A percentile compares a stretch with the other conserved stretches of the same genome.
phyloP scores from a whole-genome alignment of 2,113 vertebrate genomes.

The Poecilia latipinna region DNA sequence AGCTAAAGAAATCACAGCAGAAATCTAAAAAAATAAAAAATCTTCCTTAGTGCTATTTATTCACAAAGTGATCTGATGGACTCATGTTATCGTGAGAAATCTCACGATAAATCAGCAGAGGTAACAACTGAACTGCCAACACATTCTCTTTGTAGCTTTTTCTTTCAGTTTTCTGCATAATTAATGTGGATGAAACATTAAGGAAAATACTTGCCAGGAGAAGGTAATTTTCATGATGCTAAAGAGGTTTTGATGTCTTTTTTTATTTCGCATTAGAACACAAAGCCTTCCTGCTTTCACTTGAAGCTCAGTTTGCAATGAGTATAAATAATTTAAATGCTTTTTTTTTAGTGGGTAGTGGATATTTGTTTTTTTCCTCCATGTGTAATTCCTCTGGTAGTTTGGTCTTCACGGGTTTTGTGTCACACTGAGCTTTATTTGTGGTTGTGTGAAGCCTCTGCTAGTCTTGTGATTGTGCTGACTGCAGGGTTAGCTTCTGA shows the following conservation, averaged over 20 bases:
- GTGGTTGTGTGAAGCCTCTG: neutral
- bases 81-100: too few species aligned
- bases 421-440: slow-evolving; percentile 1
- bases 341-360: neutral
- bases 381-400: neutral
- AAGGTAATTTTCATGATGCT: neutral
- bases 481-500: slow-evolving; percentile 6
- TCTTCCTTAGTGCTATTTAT: too few species aligned
- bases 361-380: neutral
- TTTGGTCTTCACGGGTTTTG: neutral
- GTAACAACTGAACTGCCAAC: too few species aligned
- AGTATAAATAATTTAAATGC: neutral
- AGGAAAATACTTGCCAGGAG: neutral
- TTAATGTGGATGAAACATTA: neutral
- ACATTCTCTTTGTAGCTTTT: too few species aligned
- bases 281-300: neutral
- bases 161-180: too few species aligned
- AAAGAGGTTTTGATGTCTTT: neutral
- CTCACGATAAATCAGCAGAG: too few species aligned
- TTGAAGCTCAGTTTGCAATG: neutral
- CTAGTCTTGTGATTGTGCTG: slow-evolving; percentile 6
- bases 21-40: too few species aligned
- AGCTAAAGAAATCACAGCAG: too few species aligned
- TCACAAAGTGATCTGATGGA: too few species aligned
- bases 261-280: neutral